Evolutionary conservation across 2,797 vertebrate species (phyloP), one percentile per base, ranked within the genome.

Genomic region (Sebastolobus alascanus): DNA sequence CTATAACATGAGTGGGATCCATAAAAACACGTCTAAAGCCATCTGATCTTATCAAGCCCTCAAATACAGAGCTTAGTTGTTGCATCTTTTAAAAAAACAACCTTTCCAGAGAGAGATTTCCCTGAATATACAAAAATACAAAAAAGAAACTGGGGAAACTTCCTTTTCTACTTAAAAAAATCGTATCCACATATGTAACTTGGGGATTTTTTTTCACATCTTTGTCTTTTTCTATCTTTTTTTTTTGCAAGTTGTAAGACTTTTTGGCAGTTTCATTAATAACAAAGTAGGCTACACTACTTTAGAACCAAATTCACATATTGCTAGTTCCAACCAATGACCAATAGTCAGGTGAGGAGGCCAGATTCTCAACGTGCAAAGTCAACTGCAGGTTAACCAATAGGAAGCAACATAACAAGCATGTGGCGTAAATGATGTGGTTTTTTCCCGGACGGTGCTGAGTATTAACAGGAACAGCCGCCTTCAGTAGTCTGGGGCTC

Each of bases 381-480:
- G 91, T 94, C 93, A 94, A 93, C 90, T 95, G 95, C 92, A 96
- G 94, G 95, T 95, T 95, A 97, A 97, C 96, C 96, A 94, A 97
- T 94, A 96, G 95, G 94, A 97, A 97, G 96, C 96, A 96, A 97
- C 95, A 96, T 93, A 97, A 97, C 93, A 96, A 98, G 96, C 96
- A 91, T 91, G 96, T 93, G 94, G 93, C 94, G 94, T 93, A 82
- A 86, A 92, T 90, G 94, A 93, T 84, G 93, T 80, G 75, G 43
- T 9, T 8, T 40, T 66, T 60, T 79, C 84, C 83, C 73, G 84
- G 88, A 83, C 52, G 77, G 74, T 63, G 86, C 84, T 46, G 88
- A 90, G 80, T 80, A 97, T 97, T 98, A 98, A 96, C 97, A 98
- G 90, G 97, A 97, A 64, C 97, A 98, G 81, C 97, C 96, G 0